Evolutionary conservation across 2,797 vertebrate genomes (phyloP).

Genomic region (Onychomys torridus): DNA sequence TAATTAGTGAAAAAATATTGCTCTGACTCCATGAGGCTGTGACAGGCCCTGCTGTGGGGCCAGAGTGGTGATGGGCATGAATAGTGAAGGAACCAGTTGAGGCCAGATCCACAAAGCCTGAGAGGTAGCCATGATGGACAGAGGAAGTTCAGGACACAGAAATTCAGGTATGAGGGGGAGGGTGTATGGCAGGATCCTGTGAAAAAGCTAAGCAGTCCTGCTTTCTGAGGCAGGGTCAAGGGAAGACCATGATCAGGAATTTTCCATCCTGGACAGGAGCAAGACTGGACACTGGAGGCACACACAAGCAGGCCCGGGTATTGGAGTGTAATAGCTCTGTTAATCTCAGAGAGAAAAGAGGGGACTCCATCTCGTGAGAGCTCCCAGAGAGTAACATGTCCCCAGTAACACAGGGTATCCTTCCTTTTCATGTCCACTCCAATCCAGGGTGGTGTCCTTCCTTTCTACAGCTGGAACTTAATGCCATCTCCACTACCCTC

Average conservation of each 20-base stretch:
- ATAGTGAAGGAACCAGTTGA: background rate
- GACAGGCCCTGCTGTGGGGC: too few species aligned
- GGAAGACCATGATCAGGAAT: background rate
- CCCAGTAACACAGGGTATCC: background rate
- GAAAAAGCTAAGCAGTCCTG: background rate
- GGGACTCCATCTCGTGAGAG: too few species aligned
- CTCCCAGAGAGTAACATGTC: background rate
- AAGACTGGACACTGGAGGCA: background rate
- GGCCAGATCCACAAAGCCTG: background rate
- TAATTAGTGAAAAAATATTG: background rate
- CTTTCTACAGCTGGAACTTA: background rate
- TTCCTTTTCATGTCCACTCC: background rate
- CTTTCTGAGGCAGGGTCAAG: background rate
- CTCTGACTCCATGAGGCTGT: background rate
- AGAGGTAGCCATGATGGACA: background rate
- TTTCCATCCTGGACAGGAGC: background rate
- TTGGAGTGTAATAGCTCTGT: background rate
- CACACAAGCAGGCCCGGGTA: background rate
- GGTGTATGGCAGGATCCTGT: background rate
- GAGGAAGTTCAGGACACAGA: background rate
- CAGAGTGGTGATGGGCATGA: rapidly evolving
- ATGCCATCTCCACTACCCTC: background rate
- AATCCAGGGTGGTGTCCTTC: background rate
- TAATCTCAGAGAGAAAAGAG: background rate
- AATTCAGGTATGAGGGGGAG: background rate